phyloP scores from a whole-genome alignment of 2,888 invertebrate species.

The Lobophora halterata region DNA sequence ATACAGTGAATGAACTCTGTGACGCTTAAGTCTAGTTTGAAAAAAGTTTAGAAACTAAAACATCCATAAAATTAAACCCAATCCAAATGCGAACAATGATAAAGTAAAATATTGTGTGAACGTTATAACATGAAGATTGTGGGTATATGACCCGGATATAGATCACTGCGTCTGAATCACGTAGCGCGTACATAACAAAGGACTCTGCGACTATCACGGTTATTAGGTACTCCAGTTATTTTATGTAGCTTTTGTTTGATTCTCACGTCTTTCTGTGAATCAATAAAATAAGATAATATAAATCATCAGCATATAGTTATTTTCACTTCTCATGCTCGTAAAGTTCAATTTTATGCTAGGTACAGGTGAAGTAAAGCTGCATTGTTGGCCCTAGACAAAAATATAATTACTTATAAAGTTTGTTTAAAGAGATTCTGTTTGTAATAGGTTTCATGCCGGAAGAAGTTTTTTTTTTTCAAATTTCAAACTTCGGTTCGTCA shows the following conservation, averaged over 20 bases:
- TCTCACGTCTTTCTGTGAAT: constrained; percentile 8
- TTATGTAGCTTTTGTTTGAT: constrained; percentile 18
- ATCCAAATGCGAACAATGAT: constrained; percentile 23
- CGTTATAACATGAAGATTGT: constrained; percentile 29
- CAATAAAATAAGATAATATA: constrained; percentile 5
- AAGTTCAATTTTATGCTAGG: no score
- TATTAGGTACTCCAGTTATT: constrained; percentile 27
- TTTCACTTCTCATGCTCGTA: no score
- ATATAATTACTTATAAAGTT: no score
- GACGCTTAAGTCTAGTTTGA: no score
- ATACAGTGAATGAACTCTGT: no score
- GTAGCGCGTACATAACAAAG: constrained; percentile 44
- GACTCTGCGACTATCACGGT: constrained; percentile 30
- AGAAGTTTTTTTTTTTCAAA: no score
- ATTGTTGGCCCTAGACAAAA: no score
- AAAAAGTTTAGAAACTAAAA: constrained; percentile 1
- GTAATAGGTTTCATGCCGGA: no score
- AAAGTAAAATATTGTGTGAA: constrained; percentile 30
- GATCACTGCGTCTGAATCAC: constrained; percentile 54
- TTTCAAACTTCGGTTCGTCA: no score
- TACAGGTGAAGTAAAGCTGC: no score
- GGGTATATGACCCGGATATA: constrained; percentile 62
- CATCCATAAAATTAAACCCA: constrained; percentile 12
- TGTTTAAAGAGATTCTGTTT: no score
- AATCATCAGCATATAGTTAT: background rate